These are phyloP conservation scores for Uloborus diversus DNA, from an alignment of 1,140 invertebrate genomes.

Conservation along the genomic window DNA sequence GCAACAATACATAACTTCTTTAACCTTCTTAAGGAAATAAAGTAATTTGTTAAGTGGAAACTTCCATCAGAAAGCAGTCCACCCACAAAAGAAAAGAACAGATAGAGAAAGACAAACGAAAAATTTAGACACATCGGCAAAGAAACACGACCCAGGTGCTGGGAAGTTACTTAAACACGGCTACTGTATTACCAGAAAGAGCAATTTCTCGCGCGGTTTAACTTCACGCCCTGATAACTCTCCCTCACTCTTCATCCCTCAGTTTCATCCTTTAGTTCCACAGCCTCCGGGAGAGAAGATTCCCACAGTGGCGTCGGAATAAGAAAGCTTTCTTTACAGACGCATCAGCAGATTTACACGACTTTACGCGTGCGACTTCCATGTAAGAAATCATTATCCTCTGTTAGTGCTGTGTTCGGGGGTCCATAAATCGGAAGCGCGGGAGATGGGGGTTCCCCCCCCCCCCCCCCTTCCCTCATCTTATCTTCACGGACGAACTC, in stretches of 20 bases:
- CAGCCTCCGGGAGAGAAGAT: neutral
- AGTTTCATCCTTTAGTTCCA: neutral
- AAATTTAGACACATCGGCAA: neutral
- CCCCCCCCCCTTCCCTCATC: no score
- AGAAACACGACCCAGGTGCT: constrained; percentile 8
- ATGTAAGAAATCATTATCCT: no score
- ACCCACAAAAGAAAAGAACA: neutral
- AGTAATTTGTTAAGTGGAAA: no score
- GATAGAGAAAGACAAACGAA: neutral
- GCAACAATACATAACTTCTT: no score
- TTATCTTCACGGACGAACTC: no score
- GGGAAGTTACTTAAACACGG: constrained; percentile 28
- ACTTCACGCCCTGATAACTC: constrained; percentile 52
- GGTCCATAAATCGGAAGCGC: no score
- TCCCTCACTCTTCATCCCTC: neutral
- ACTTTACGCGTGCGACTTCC: no score
- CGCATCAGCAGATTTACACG: constrained; percentile 24
- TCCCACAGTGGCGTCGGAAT: neutral
- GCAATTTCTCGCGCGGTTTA: constrained; percentile 50
- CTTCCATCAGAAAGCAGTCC: no score
- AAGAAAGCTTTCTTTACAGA: no score
- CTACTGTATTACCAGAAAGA: constrained; percentile 36
- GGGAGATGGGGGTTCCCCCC: no score
- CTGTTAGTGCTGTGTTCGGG: no score
- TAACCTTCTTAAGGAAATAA: no score